phyloP scores from a whole-genome alignment of 2,797 vertebrate genomes.

The Merluccius polli region DNA sequence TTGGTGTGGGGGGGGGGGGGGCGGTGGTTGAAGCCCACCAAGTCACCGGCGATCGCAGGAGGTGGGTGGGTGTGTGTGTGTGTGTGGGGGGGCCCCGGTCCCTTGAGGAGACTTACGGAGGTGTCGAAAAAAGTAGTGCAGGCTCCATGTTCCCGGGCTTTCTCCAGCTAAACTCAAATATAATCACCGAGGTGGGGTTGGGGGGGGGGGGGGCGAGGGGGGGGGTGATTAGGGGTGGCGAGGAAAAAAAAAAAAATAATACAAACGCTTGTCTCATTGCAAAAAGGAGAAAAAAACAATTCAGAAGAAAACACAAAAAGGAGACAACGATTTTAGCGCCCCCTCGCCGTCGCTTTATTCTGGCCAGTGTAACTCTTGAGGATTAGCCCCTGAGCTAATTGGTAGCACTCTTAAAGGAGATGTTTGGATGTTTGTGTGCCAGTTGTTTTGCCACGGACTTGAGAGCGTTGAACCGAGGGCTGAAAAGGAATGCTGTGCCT shows the following conservation, averaged over 20 bases:
- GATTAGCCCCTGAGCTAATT: slow-evolving; percentile 65
- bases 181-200: neutral
- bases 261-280: neutral
- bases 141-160: neutral
- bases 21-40: slow-evolving; percentile 60
- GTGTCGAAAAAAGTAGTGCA: neutral
- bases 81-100: slow-evolving; percentile 41
- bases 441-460: slow-evolving; percentile 67
- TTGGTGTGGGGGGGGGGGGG: slow-evolving; percentile 15
- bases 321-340: neutral
- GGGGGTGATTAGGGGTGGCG: neutral
- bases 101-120: neutral
- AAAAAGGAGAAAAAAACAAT: neutral
- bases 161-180: neutral
- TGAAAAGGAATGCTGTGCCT: slow-evolving; percentile 76
- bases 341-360: slow-evolving; percentile 28
- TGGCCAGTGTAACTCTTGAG: slow-evolving; percentile 55
- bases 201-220: neutral
- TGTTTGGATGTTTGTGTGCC: slow-evolving; percentile 71
- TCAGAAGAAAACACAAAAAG: neutral
- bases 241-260: neutral
- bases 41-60: slow-evolving; percentile 37
- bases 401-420: slow-evolving; percentile 54
- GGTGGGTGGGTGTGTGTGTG: slow-evolving; percentile 26
- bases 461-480: slow-evolving; percentile 50